Evolutionary conservation across 2,113 vertebrate species (phyloP), one percentile per base, ranked within the genome.

Genomic region (Odontesthes bonariensis): DNA sequence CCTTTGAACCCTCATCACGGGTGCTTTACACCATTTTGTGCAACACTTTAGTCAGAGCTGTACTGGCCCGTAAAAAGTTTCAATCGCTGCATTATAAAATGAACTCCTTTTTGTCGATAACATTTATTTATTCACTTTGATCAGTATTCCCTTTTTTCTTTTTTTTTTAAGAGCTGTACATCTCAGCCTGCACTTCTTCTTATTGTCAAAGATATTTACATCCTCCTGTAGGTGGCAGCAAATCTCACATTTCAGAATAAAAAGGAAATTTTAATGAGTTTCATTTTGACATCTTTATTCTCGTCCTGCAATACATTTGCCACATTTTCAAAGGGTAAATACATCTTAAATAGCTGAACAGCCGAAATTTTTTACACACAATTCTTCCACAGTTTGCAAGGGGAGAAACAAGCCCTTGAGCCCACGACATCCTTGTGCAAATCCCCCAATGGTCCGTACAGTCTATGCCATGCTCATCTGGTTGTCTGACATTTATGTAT

Each of bases 301-400:
- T 87, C 89, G 81, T 89, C 90, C 91, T 76, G 88, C 81, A 83
- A 87, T 86, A 89, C 85, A 91, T 80, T 86, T 93, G 87, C 84
- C 86, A 92, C 87, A 89, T 89, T 85, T 88, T 76, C 77, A 78
- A 86, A 88, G 91, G 90, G 88, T 93, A 91, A 90, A 91, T 93
- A 92, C 91, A 91, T 89, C 84, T 92, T 91, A 90, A 91, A 92
- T 87, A 93, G 91, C 88, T 88, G 84, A 89, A 91, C 85, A 90
- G 86, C 82, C 88, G 86, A 90, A 76, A 89, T 82, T 87, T 92
- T 87, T 73, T 85, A 62, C 79, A 89, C 82, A 59, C 81, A 47
- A 81, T 65, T 77, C 55, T 75, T 74, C 76, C 73, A 88, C 80
- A 86, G 77, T 85, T 84, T 82, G 57, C 90, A 81, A 86, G 82